Conservation (phyloP, 2,113 vertebrate species). For the Thomomys bottae region DNA sequence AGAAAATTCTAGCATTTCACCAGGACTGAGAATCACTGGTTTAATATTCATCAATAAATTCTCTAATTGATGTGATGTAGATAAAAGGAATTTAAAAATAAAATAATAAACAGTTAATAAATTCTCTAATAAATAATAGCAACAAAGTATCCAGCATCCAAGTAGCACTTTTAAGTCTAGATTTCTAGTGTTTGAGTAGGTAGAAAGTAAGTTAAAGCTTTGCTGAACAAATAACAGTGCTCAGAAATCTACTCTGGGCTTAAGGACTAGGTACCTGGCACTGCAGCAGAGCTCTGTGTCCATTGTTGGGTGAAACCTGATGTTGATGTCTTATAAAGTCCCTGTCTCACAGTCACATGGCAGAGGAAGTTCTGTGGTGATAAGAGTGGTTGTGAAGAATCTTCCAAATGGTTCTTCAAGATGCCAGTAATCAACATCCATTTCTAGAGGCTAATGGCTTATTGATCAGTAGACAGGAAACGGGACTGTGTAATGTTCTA, state of each 20-base stretch:
- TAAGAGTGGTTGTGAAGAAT: not conserved
- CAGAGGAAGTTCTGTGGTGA: not conserved
- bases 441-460: not conserved
- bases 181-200: not conserved
- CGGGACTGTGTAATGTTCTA: not conserved
- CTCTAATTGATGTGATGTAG: not conserved
- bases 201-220: not conserved
- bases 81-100: not conserved
- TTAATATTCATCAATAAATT: constrained; percentile 9
- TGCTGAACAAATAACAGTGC: not conserved
- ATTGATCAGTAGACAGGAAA: not conserved
- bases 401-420: constrained; percentile 8
- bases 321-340: not conserved
- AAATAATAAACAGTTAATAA: not conserved
- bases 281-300: not conserved
- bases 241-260: not conserved
- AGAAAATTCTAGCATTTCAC: not conserved
- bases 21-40: not conserved
- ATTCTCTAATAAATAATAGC: too few species aligned
- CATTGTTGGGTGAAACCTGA: not conserved
- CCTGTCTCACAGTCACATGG: not conserved
- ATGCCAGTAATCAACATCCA: not conserved
- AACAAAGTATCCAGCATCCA: not conserved
- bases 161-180: not conserved
- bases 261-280: not conserved